Conservation (phyloP, 2,888 invertebrate genomes). For the Argyresthia goedartella region DNA sequence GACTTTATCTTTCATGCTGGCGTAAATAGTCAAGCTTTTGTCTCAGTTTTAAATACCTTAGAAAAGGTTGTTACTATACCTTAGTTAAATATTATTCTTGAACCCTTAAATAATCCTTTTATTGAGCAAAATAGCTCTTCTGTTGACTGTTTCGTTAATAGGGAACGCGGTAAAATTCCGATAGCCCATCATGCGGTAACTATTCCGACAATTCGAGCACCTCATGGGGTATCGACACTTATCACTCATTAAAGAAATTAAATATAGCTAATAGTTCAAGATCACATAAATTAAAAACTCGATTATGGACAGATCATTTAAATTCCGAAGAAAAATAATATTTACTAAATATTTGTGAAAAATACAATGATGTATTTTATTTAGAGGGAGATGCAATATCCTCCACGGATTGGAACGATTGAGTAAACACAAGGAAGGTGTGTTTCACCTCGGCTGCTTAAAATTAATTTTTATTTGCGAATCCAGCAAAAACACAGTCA, state of each 20-base stretch:
- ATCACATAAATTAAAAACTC: too few relatives aligned
- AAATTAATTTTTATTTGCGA: too few relatives aligned
- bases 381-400: not conserved
- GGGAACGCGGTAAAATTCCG: not conserved
- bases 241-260: too few relatives aligned
- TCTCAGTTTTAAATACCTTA: not conserved
- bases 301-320: too few relatives aligned
- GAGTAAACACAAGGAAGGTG: too few relatives aligned
- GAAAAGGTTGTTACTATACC: not conserved
- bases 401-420: too few relatives aligned
- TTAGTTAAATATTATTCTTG: not conserved
- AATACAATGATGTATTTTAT: not conserved
- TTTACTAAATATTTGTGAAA: too few relatives aligned
- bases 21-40: not conserved
- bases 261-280: too few relatives aligned
- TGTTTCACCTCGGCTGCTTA: too few relatives aligned
- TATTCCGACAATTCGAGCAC: too few relatives aligned
- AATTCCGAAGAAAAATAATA: too few relatives aligned
- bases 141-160: not conserved
- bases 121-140: not conserved
- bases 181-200: not conserved
- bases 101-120: not conserved
- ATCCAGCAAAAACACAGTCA: too few relatives aligned
- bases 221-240: constrained; percentile 8
- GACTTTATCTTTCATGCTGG: not conserved